A percentile compares a stretch with the other conserved stretches of the same genome.
phyloP scores from a whole-genome alignment of 2,888 invertebrate species.

The Platycheirus albimanus region DNA sequence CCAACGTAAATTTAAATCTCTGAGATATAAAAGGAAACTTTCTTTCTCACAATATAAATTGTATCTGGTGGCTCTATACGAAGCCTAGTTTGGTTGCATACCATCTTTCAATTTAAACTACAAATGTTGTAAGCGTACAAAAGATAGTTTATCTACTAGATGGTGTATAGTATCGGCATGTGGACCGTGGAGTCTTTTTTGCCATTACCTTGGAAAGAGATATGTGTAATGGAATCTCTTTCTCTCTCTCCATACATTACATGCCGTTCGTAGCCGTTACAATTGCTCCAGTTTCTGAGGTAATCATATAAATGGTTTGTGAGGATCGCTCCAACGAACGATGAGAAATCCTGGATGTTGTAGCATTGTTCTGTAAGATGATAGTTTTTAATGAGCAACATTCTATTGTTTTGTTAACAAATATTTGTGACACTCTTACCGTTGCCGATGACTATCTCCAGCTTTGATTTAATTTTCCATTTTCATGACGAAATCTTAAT shows the following conservation, averaged over 20 bases:
- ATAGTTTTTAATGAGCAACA: slow-evolving; percentile 42
- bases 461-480: slow-evolving; percentile 18
- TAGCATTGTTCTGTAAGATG: slow-evolving; percentile 27
- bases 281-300: slow-evolving; percentile 62
- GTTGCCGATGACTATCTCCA: slow-evolving; percentile 24
- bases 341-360: slow-evolving; percentile 31
- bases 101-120: slow-evolving; percentile 12
- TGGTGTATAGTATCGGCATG: not conserved
- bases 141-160: not conserved
- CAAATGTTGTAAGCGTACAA: not conserved
- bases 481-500: slow-evolving; percentile 37
- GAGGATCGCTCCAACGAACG: not conserved
- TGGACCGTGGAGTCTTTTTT: not conserved
- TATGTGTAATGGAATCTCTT: slow-evolving; percentile 32
- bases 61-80: not conserved
- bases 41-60: slow-evolving; percentile 59
- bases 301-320: slow-evolving; percentile 45
- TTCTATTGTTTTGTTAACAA: slow-evolving; percentile 50
- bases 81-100: slow-evolving; percentile 1
- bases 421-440: slow-evolving; percentile 27
- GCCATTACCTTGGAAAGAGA: slow-evolving; percentile 40
- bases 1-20: slow-evolving; percentile 66
- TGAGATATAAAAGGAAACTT: slow-evolving; percentile 61
- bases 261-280: slow-evolving; percentile 19
- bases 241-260: slow-evolving; percentile 22